Evolutionary conservation across 2,888 invertebrate species (phyloP), one percentile per base, ranked within the genome.

Genomic region (Eristalis tenax): DNA sequence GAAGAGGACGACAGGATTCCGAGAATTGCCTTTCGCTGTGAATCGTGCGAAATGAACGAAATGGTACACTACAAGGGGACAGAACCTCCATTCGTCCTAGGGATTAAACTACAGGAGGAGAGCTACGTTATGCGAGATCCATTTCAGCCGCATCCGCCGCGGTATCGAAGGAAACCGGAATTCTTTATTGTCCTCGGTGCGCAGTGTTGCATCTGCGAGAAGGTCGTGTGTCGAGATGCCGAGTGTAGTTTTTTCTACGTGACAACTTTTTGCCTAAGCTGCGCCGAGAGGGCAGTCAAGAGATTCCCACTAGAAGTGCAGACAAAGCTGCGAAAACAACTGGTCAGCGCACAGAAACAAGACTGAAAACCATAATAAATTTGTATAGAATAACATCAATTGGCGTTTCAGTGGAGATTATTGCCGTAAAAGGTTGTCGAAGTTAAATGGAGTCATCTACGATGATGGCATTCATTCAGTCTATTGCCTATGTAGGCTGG

Each of bases 71-170:
- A 96, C 91, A 96, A 95, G 92, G 98, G 98, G 26, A 94, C 92
- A 15, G 94, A 94, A 84, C 97, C 97, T 28, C 96, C 96, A 3
- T 97, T 97, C 91, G 94, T 95, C 2, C 95, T 95, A 88, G 92
- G 92, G 0, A 93, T 97, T 56, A 92, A 93, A 43, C 95, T 97
- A 76, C 93, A 94, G 89, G 97, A 97, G 91, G 95, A 96, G 40
- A 95, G 95, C 85, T 98, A 96, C 92, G 93, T 97, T 0, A 96
- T 97, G 95, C 96, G 96, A 90, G 98, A 98, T 93, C 98, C 98
- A 0, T 98, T 98, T 91, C 95, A 95, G 90, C 94, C 96, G 1
- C 95, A 96, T 6, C 92, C 92, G 6, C 90, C 90, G 0, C 90
- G 90, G 23, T 90, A 90, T 90, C 90, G 92, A 75, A 95, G 95